Percentiles rank a stretch among this genome's conserved stretches.
Conservation (phyloP, 2,797 vertebrate species). For the Chloroceryle amazona region DNA sequence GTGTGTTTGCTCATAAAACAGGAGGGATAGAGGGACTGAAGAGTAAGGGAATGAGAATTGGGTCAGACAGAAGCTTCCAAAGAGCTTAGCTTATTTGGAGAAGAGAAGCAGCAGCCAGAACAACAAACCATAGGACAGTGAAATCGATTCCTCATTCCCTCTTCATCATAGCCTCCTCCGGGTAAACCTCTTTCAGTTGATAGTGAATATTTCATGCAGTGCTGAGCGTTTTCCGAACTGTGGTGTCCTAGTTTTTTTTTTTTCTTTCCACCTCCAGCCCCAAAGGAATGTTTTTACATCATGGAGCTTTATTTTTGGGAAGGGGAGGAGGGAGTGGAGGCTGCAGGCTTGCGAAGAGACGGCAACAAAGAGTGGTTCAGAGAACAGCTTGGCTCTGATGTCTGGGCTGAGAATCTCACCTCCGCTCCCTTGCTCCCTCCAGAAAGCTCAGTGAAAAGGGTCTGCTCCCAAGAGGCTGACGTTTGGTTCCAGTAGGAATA, state of each 20-base stretch:
- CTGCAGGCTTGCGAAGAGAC: constrained; percentile 9
- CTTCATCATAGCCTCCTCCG: constrained; percentile 61
- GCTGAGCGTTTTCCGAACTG: constrained; percentile 62
- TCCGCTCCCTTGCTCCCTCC: neutral
- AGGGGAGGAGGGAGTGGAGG: constrained; percentile 61
- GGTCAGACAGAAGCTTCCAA: constrained; percentile 54
- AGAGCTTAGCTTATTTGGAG: constrained; percentile 40
- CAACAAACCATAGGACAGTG: constrained; percentile 52
- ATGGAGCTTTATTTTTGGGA: constrained; percentile 68
- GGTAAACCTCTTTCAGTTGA: constrained; percentile 73
- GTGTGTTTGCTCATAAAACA: neutral
- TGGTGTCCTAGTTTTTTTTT: constrained; percentile 70
- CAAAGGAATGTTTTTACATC: constrained; percentile 77
- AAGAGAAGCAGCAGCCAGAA: constrained; percentile 27
- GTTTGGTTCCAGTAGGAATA: neutral
- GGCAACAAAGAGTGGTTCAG: constrained; percentile 24
- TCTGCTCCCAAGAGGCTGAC: neutral
- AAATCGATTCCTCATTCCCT: constrained; percentile 58
- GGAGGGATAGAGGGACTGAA: neutral
- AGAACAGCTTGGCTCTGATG: constrained; percentile 32
- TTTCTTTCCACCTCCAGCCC: constrained; percentile 68
- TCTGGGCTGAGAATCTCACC: neutral
- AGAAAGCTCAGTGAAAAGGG: neutral
- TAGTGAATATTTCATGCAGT: constrained; percentile 79
- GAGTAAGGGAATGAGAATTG: constrained; percentile 37